Evolutionary conservation across 2,113 vertebrate species (phyloP).

Genomic region (Alligator sinensis): DNA sequence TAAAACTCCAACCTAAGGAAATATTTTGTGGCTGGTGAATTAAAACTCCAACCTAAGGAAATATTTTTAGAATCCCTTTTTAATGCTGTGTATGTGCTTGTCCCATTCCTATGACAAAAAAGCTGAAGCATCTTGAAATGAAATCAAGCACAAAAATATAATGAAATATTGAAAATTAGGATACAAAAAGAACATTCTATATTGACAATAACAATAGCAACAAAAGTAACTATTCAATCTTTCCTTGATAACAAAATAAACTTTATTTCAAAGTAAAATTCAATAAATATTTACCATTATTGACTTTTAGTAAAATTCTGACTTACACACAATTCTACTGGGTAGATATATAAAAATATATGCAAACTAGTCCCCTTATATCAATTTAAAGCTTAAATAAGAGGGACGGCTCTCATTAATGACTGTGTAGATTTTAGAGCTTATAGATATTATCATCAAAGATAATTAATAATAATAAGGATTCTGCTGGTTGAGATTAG

Average conservation of each 20-base stretch:
- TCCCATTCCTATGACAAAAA: neutral
- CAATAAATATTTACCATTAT: neutral
- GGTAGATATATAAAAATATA: neutral
- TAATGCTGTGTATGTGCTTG: neutral
- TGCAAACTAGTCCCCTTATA: neutral
- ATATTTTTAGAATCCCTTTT: neutral
- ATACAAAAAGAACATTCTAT: neutral
- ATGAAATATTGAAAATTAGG: neutral
- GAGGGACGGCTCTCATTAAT: neutral
- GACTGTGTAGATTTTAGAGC: neutral
- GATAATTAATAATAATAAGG: neutral
- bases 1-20: neutral
- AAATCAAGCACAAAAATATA: neutral
- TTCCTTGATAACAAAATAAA: slow-evolving; percentile 1
- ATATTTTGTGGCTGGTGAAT: too few species aligned
- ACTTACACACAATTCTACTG: neutral
- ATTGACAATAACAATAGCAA: neutral
- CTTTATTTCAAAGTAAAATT: neutral
- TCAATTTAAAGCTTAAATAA: neutral
- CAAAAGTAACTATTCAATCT: neutral
- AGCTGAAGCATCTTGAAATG: neutral
- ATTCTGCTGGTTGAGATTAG: neutral
- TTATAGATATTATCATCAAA: neutral
- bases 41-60: neutral
- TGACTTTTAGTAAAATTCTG: neutral